Percentiles rank a stretch among this genome's conserved stretches.
Conservation (phyloP, 2,113 vertebrate genomes). For the Octodon degus region DNA sequence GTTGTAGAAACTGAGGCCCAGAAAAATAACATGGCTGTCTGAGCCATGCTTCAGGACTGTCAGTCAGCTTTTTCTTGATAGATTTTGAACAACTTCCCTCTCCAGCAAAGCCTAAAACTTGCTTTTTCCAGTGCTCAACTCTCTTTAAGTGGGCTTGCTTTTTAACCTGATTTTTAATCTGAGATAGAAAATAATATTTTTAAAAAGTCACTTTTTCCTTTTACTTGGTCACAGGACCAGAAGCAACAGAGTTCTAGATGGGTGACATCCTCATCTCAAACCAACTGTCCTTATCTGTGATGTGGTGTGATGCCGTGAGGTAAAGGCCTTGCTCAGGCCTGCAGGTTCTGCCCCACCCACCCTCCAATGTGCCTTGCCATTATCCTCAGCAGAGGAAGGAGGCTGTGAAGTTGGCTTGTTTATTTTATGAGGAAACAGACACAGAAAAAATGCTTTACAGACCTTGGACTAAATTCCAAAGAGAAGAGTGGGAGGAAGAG, state of each 20-base stretch:
- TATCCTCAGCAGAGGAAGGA: constrained; percentile 38
- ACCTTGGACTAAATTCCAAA: constrained; percentile 54
- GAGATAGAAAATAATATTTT: constrained; percentile 48
- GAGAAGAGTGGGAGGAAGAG: neutral
- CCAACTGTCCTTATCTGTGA: neutral
- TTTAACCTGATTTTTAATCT: constrained; percentile 55
- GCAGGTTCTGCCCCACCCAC: no score
- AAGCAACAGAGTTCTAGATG: neutral
- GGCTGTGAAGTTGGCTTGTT: constrained; percentile 42
- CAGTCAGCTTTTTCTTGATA: neutral
- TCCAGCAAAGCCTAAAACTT: neutral
- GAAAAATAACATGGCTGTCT: neutral
- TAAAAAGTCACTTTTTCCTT: constrained; percentile 26
- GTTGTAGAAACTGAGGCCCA: neutral
- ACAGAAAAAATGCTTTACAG: constrained; percentile 12
- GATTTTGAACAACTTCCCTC: neutral
- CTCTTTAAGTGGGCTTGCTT: constrained; percentile 1
- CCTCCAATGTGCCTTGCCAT: neutral
- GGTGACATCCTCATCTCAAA: neutral
- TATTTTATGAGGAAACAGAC: constrained; percentile 74
- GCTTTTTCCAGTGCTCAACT: neutral
- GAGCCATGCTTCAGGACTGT: neutral
- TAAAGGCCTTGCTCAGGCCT: neutral
- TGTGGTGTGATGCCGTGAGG: neutral
- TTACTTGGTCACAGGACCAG: neutral